Base-by-base conservation (phyloP, 2,113 vertebrate species). In the Myrmophylax atrothorax region DNA sequence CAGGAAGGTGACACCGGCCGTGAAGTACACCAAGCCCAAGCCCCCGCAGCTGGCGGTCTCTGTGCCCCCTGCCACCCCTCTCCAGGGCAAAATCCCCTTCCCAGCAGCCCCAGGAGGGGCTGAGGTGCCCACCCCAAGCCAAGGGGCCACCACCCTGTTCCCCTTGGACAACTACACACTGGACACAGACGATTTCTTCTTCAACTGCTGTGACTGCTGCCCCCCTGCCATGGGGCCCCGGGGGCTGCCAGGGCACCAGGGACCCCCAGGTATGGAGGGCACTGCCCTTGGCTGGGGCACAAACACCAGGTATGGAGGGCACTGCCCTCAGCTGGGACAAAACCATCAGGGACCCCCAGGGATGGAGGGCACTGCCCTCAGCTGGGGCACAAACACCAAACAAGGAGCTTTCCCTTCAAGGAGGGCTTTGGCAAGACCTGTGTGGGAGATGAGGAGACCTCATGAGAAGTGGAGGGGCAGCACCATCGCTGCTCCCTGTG, bases 131-230 rank as follows among this genome's bases (percentile, higher is more conserved):
- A 53, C 40, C 4, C 55, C 28, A 18, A 95, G 96, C 33, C 86
- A 76, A 66, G 95, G 88, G 15, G 94, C 97, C 23, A 97, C 96
- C 82, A 98, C 98, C 0, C 87, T 97, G 22, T 92, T 98, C 58
- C 98, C 99, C 29, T 97, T 87, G 18, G 98, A 99, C 59, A 99
- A 99, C 82, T 98, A 99, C 97, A 99, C 99, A 1, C 95, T 99
- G 12, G 99, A 99, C 91, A 96, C 98, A 3, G 98, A 97, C 0
- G 98, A 99, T 89, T 99, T 99, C 95, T 98, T 99, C 97, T 98
- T 99, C 96, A 99, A 99, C 92, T 99, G 99, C 96, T 99, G 99
- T 59, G 99, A 98, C 59, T 99, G 99, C 95, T 99, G 99, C 94
- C 98, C 98, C 2, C 97, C 98, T 10, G 73, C 97, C 16, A 67